Percentiles rank a stretch among this genome's conserved stretches.
phyloP scores from a whole-genome alignment of 2,113 vertebrate genomes.

The Alligator sinensis region DNA sequence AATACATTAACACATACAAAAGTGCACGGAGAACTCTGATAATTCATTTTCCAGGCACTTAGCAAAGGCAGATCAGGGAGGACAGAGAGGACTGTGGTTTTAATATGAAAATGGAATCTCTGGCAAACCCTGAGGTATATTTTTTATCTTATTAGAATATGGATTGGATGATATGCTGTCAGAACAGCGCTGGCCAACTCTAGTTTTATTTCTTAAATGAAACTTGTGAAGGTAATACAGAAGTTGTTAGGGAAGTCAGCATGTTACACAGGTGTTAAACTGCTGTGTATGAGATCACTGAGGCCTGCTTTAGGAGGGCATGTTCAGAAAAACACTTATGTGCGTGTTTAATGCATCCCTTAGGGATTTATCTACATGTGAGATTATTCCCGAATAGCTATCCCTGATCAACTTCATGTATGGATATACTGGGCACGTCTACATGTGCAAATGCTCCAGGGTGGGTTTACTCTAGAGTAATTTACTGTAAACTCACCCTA shows the following conservation, averaged over 20 bases:
- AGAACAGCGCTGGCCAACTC: neutral
- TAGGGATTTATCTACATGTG: too few species aligned
- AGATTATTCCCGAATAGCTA: too few species aligned
- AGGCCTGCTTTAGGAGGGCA: neutral
- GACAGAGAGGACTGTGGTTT: neutral
- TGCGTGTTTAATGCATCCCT: neutral
- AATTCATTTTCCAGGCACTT: constrained; percentile 47
- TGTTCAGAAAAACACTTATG: neutral
- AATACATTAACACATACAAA: neutral
- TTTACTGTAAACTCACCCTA: too few species aligned
- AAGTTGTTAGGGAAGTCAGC: neutral
- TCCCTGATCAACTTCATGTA: too few species aligned
- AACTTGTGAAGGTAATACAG: neutral
- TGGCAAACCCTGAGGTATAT: neutral
- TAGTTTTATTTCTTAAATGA: neutral
- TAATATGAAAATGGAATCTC: constrained; percentile 18
- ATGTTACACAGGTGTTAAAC: neutral
- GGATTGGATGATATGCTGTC: neutral
- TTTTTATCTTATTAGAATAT: neutral
- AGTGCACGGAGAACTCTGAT: neutral
- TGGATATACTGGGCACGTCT: too few species aligned
- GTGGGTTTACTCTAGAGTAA: too few species aligned
- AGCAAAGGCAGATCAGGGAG: constrained; percentile 14
- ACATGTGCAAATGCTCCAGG: too few species aligned
- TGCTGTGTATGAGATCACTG: neutral